These are phyloP conservation scores for Dasysyrphus tricinctus DNA, from an alignment of 2,888 invertebrate species.

Conservation along the genomic window DNA sequence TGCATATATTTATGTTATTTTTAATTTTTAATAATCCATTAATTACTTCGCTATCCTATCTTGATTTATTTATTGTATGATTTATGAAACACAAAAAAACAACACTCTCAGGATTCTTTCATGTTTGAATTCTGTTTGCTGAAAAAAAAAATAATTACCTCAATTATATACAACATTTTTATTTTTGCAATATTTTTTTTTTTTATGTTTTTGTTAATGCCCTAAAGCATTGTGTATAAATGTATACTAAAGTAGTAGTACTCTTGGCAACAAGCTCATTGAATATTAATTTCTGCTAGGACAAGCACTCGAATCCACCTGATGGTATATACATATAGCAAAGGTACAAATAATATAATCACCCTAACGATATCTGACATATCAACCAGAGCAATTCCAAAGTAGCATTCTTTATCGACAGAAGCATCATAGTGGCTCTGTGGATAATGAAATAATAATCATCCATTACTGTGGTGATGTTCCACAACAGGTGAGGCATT, in stretches of 20 bases:
- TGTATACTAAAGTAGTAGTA: not conserved
- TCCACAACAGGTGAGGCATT: constrained; percentile 62
- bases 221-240: not conserved
- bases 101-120: not conserved
- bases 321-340: constrained; percentile 21
- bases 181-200: constrained; percentile 9
- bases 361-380: constrained; percentile 55
- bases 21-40: constrained; percentile 27
- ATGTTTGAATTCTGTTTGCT: constrained; percentile 11
- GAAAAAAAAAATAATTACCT: not conserved
- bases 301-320: constrained; percentile 26
- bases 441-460: constrained; percentile 61
- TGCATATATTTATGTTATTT: not conserved
- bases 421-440: constrained; percentile 53
- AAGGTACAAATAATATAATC: constrained; percentile 51
- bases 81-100: not conserved
- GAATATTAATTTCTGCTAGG: constrained; percentile 37
- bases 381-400: constrained; percentile 31
- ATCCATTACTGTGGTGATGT: constrained; percentile 67
- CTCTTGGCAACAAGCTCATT: constrained; percentile 22
- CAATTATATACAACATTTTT: constrained; percentile 1
- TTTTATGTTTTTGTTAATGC: not conserved
- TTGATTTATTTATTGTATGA: constrained; percentile 12
- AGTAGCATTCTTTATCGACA: constrained; percentile 57
- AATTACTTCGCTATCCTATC: constrained; percentile 6